phyloP scores from a whole-genome alignment of 2,113 vertebrate genomes.

The Sander vitreus region DNA sequence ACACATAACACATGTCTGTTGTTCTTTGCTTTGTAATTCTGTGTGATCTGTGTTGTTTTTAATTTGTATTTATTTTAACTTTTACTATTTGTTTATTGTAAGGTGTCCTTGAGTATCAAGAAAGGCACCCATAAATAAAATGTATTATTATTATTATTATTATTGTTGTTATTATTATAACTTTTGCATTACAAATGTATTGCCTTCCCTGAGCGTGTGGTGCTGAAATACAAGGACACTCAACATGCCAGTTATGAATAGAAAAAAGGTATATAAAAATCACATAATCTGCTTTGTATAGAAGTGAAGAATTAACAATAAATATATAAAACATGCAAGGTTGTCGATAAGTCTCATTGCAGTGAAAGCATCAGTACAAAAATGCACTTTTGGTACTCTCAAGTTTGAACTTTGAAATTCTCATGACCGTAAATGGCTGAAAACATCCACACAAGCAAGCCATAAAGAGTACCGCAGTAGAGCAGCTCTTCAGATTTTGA shows the following conservation, averaged over 20 bases:
- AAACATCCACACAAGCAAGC: background rate
- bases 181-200: background rate
- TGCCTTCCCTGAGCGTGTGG: background rate
- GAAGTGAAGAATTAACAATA: background rate
- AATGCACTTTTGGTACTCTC: background rate
- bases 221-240: background rate
- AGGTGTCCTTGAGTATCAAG: too few species aligned
- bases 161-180: too few species aligned
- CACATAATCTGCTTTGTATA: background rate
- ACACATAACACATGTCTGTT: too few species aligned
- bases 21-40: too few species aligned
- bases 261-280: background rate
- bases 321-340: background rate
- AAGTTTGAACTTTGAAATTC: conserved; percentile 10
- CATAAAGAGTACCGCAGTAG: conserved; percentile 20
- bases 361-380: background rate
- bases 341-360: background rate
- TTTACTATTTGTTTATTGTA: too few species aligned
- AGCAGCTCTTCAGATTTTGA: conserved; percentile 29
- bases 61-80: too few species aligned
- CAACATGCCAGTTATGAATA: background rate
- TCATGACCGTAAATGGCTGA: conserved; percentile 5
- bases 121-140: too few species aligned
- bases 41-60: too few species aligned
- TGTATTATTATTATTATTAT: too few species aligned